A percentile compares a stretch with the other conserved stretches of the same genome.
phyloP scores from a whole-genome alignment of 2,113 vertebrate genomes.

The Atherinomorus stipes region DNA sequence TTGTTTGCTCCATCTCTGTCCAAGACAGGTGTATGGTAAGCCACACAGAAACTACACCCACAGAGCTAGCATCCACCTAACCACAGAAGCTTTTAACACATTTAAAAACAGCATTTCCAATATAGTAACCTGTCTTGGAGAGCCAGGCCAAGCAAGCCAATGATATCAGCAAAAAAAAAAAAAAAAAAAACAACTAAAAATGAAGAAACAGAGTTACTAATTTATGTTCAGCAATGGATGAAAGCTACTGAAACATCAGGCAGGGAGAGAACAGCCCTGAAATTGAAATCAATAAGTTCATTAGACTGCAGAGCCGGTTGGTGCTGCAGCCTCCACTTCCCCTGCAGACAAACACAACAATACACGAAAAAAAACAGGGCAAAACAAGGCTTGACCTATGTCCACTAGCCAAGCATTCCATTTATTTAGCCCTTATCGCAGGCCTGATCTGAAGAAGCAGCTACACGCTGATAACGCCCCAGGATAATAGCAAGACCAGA shows the following conservation, averaged over 20 bases:
- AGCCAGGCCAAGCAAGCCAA: constrained; percentile 3
- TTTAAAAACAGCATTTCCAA: constrained; percentile 76
- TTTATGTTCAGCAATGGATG: constrained; percentile 76
- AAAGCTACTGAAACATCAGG: constrained; percentile 68
- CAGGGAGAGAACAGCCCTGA: constrained; percentile 72
- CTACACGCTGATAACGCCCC: constrained; percentile 80
- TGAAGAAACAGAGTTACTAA: constrained; percentile 78
- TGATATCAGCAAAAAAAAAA: constrained; percentile 24
- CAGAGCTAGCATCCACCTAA: constrained; percentile 59
- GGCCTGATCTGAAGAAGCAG: constrained; percentile 78
- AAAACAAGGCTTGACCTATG: constrained; percentile 81
- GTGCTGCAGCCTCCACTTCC: constrained; percentile 76
- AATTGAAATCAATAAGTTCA: constrained; percentile 94
- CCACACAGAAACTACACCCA: constrained; percentile 56
- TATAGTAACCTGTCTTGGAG: constrained; percentile 49
- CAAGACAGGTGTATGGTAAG: constrained; percentile 74
- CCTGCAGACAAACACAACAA: constrained; percentile 77
- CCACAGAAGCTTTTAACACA: constrained; percentile 74
- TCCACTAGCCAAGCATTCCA: constrained; percentile 79
- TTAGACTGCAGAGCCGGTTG: constrained; percentile 83
- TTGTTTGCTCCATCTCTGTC: constrained; percentile 58
- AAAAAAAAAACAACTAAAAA: constrained; percentile 33
- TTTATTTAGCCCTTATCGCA: constrained; percentile 80
- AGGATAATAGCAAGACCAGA: constrained; percentile 79
- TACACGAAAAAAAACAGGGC: constrained; percentile 62